These are phyloP conservation scores for Ecliptopera silaceata DNA, from an alignment of 2,888 invertebrate genomes.

Conservation along the genomic window DNA sequence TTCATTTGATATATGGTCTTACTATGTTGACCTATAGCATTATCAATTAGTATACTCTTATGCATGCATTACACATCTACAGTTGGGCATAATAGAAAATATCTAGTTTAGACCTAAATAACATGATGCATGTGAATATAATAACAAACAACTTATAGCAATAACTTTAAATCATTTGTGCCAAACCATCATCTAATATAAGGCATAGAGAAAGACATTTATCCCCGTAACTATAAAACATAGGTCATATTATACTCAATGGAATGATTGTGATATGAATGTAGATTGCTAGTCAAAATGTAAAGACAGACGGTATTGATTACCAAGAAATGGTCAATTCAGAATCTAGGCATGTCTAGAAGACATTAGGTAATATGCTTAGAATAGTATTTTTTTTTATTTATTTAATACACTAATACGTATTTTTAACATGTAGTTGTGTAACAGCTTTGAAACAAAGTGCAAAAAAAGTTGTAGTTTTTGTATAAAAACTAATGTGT, in stretches of 20 bases:
- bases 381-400: conserved; percentile 6
- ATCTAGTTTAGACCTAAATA: not conserved
- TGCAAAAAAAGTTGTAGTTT: no score
- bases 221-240: not conserved
- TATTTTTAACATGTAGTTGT: no score
- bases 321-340: conserved; percentile 12
- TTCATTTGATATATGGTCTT: no score
- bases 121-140: not conserved
- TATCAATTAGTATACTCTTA: not conserved
- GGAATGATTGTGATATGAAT: conserved; percentile 14
- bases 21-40: no score
- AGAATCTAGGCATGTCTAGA: conserved; percentile 12
- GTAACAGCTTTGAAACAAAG: no score
- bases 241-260: conserved; percentile 6
- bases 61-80: not conserved
- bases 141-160: not conserved
- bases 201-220: not conserved
- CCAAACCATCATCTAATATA: not conserved
- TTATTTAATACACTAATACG: no score
- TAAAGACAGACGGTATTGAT: conserved; percentile 15
- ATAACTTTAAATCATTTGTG: not conserved
- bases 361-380: conserved; percentile 16
- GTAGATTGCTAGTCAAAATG: conserved; percentile 19
- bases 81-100: not conserved
- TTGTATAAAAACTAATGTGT: no score